phyloP scores from a whole-genome alignment of 2,113 vertebrate species.

The Ameiurus melas region DNA sequence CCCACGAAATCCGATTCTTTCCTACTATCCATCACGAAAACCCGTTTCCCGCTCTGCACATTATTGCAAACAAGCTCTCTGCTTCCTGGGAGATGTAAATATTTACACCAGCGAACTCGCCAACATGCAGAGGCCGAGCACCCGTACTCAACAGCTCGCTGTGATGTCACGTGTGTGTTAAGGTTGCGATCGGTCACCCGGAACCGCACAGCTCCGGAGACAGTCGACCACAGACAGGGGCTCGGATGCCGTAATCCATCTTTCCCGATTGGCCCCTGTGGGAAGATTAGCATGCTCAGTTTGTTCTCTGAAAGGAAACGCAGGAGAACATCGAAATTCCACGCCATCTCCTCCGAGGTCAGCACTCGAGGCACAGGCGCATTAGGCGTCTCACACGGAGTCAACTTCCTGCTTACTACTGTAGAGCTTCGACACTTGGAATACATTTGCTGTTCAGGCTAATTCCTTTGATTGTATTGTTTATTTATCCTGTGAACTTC shows the following conservation, averaged over 20 bases:
- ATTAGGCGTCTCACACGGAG: not conserved
- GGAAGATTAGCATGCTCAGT: conserved; percentile 10
- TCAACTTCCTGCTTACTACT: not conserved
- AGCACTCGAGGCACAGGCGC: not conserved
- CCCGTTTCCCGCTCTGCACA: not conserved
- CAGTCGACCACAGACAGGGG: not conserved
- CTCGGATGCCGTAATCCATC: not conserved
- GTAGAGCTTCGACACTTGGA: not conserved
- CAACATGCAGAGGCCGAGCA: not conserved
- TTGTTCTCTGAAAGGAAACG: conserved; percentile 19
- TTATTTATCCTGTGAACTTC: not conserved
- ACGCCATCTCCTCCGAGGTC: not conserved
- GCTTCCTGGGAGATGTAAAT: conserved; percentile 43
- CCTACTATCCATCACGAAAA: not conserved
- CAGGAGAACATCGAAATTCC: conserved; percentile 1
- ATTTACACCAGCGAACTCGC: conserved; percentile 18
- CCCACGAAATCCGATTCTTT: not conserved
- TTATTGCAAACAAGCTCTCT: not conserved
- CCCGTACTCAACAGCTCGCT: not conserved
- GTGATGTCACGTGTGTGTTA: conserved; percentile 21
- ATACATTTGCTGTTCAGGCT: not conserved
- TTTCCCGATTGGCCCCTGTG: conserved; percentile 19
- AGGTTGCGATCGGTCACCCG: conserved; percentile 22
- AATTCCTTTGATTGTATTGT: not conserved
- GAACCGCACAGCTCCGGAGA: not conserved